Conservation (phyloP, 1,140 invertebrate genomes). For the Musca domestica region DNA sequence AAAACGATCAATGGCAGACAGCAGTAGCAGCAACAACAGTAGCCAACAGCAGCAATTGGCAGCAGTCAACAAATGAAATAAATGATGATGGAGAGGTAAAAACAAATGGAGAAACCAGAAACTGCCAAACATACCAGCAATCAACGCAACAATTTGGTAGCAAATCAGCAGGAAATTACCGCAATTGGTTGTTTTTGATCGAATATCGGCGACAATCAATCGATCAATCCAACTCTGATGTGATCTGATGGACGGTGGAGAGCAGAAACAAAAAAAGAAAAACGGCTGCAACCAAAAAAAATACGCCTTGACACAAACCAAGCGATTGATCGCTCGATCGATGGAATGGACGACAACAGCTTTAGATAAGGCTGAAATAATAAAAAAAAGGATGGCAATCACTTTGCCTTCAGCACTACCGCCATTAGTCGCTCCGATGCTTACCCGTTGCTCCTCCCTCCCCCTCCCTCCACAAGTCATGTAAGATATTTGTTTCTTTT, state of each 20-base stretch:
- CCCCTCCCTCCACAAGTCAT: too few relatives aligned
- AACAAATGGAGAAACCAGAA: conserved; percentile 12
- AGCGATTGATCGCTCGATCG: conserved; percentile 40
- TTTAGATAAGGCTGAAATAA: not conserved
- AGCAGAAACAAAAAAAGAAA: conserved; percentile 6
- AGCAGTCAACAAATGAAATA: not conserved
- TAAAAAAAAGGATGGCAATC: conserved; percentile 4
- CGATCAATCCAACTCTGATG: conserved; percentile 39
- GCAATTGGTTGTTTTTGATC: conserved; percentile 38
- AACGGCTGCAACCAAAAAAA: not conserved
- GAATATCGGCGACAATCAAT: conserved; percentile 47
- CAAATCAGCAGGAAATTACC: conserved; percentile 53
- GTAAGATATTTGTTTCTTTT: too few relatives aligned
- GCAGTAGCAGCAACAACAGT: conserved; percentile 1
- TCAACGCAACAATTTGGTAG: conserved; percentile 36
- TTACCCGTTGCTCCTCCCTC: too few relatives aligned
- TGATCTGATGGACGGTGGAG: not conserved
- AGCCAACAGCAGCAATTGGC: not conserved
- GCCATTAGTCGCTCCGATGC: too few relatives aligned
- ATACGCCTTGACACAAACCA: conserved; percentile 21
- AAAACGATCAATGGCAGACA: too few relatives aligned
- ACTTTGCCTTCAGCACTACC: too few relatives aligned
- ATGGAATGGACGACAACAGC: not conserved
- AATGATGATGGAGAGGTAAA: not conserved
- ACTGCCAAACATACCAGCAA: conserved; percentile 4